Conservation (phyloP, 2,888 invertebrate species). For the Trichopoda pennipes region DNA sequence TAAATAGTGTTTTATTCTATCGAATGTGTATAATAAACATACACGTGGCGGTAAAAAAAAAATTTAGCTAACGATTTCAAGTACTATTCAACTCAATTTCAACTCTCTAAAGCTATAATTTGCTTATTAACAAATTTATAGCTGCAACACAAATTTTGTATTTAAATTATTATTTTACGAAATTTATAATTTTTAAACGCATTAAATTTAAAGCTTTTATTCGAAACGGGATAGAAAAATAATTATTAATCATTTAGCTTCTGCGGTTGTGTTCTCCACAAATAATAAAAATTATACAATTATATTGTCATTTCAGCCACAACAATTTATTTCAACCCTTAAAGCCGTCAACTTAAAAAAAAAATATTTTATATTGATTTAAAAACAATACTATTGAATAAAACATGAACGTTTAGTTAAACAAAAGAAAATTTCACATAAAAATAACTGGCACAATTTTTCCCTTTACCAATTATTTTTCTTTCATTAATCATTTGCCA, state of each 20-base stretch:
- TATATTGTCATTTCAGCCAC: constrained; percentile 39
- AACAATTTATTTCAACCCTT: constrained; percentile 1
- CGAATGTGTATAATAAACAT: no score
- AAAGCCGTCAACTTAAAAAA: constrained; percentile 12
- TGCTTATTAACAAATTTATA: no score
- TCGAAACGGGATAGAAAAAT: neutral
- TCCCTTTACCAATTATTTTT: neutral
- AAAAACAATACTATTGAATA: constrained; percentile 42
- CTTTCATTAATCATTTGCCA: constrained; percentile 67
- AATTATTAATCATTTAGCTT: constrained; percentile 31
- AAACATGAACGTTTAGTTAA: constrained; percentile 53
- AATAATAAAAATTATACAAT: constrained; percentile 11
- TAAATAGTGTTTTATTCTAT: no score
- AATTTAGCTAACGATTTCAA: no score
- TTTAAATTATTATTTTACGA: no score
- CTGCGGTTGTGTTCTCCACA: constrained; percentile 1
- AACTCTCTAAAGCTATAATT: no score
- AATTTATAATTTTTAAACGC: no score
- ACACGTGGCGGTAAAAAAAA: no score
- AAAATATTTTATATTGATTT: constrained; percentile 30
- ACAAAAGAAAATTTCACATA: constrained; percentile 43
- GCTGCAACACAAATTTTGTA: no score
- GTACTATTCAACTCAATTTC: no score
- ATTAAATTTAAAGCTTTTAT: neutral
- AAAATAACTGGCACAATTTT: constrained; percentile 11